A percentile compares a stretch with the other conserved stretches of the same genome.
phyloP scores from a whole-genome alignment of 1,140 invertebrate species.

The Hyphantria cunea region DNA sequence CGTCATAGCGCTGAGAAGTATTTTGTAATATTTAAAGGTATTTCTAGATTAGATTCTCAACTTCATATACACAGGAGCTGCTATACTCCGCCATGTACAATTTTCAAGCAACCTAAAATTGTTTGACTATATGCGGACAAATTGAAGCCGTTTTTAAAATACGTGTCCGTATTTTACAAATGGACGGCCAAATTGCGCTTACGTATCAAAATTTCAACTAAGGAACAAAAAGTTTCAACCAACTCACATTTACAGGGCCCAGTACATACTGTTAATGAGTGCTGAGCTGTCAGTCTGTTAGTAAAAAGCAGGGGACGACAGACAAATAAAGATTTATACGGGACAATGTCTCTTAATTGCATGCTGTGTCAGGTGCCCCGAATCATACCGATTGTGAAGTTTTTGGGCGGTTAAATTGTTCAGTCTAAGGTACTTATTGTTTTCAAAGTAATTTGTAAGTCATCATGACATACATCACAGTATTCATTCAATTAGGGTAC shows the following conservation, averaged over 20 bases:
- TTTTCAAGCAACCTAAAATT: too few relatives aligned
- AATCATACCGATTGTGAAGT: slow-evolving; percentile 22
- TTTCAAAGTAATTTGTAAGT: too few relatives aligned
- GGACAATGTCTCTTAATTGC: slow-evolving; percentile 55
- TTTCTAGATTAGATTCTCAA: too few relatives aligned
- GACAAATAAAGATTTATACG: slow-evolving; percentile 47
- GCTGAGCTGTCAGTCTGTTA: slow-evolving; percentile 34
- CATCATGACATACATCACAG: too few relatives aligned
- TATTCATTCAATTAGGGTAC: too few relatives aligned
- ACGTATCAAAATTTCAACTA: slow-evolving; percentile 13
- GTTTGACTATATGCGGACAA: too few relatives aligned
- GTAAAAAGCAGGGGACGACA: slow-evolving; percentile 32
- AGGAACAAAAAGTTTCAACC: slow-evolving; percentile 18
- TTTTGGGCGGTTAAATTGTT: slow-evolving; percentile 16
- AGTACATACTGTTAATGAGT: slow-evolving; percentile 27
- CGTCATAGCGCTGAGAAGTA: too few relatives aligned
- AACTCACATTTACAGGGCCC: slow-evolving; percentile 15
- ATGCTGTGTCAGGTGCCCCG: slow-evolving; percentile 19
- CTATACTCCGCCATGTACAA: too few relatives aligned
- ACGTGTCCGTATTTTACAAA: not conserved
- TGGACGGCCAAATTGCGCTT: slow-evolving; percentile 7
- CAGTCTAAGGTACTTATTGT: not conserved
- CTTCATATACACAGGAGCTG: too few relatives aligned
- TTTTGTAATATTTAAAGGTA: too few relatives aligned
- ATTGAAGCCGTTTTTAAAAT: too few relatives aligned